These are phyloP conservation scores for Heterocephalus glaber DNA, from an alignment of 2,113 vertebrate genomes.

Conservation along the genomic window DNA sequence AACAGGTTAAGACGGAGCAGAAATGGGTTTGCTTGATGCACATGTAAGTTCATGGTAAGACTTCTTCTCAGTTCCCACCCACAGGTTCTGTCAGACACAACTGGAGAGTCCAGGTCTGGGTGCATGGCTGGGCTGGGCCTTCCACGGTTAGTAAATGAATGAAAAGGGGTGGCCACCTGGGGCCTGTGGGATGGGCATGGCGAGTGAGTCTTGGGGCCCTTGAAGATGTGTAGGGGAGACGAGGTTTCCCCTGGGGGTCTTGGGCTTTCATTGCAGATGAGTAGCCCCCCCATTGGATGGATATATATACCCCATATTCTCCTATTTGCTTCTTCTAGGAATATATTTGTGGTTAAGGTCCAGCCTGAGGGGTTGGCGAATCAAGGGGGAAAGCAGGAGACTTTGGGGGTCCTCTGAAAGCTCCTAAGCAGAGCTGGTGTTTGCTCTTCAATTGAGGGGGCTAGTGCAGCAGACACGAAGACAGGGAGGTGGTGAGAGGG, in stretches of 20 bases:
- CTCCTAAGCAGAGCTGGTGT: neutral
- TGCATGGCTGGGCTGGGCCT: neutral
- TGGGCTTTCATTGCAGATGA: neutral
- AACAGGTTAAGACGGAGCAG: neutral
- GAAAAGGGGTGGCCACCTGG: neutral
- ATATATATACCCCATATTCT: neutral
- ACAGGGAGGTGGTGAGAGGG: neutral
- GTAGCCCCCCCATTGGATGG: neutral
- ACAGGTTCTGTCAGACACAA: neutral
- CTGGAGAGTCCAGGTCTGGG: neutral
- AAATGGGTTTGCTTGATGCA: neutral
- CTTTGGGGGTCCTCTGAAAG: too few relatives aligned
- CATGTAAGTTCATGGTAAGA: neutral
- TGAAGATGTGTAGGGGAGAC: neutral
- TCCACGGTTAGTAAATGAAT: too few relatives aligned
- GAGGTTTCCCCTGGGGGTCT: neutral
- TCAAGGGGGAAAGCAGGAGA: neutral
- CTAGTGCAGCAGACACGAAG: neutral
- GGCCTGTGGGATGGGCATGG: neutral
- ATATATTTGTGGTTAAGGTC: neutral
- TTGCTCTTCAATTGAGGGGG: neutral
- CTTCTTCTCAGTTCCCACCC: neutral
- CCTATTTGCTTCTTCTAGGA: neutral
- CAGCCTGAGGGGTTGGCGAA: neutral
- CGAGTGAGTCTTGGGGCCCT: neutral